Evolutionary conservation across 2,797 vertebrate species (phyloP).

Genomic region (Melanogrammus aeglefinus): DNA sequence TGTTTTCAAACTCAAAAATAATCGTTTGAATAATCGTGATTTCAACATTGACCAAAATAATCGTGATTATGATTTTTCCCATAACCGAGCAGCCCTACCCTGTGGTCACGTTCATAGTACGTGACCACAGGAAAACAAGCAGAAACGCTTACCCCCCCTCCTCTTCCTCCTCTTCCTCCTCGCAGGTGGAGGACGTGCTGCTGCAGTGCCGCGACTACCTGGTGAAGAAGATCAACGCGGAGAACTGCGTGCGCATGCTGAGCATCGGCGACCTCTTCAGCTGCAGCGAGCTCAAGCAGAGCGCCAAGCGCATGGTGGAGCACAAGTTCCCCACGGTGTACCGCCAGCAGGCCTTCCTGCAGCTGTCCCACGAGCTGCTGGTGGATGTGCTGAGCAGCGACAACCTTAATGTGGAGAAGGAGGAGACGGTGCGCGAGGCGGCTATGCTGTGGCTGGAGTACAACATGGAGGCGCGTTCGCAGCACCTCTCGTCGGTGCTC

Average conservation of each 20-base stretch:
- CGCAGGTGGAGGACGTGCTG: slow-evolving; percentile 93
- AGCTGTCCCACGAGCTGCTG: slow-evolving; percentile 92
- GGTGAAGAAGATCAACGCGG: slow-evolving; percentile 97
- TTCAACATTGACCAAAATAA: too few species aligned
- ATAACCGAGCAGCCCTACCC: too few species aligned
- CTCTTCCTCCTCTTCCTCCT: neutral
- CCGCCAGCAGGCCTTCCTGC: slow-evolving; percentile 94
- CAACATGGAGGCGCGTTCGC: slow-evolving; percentile 92
- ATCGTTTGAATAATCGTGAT: too few species aligned
- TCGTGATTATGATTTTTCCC: too few species aligned
- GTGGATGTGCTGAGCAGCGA: slow-evolving; percentile 96
- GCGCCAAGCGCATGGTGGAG: slow-evolving; percentile 97
- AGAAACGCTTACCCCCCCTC: neutral
- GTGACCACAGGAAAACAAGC: too few species aligned
- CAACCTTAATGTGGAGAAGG: slow-evolving; percentile 98
- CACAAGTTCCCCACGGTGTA: slow-evolving; percentile 97
- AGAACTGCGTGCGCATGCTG: slow-evolving; percentile 94
- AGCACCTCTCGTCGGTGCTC: slow-evolving; percentile 95
- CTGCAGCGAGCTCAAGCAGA: slow-evolving; percentile 94
- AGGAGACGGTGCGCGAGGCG: slow-evolving; percentile 96
- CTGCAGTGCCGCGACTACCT: slow-evolving; percentile 93
- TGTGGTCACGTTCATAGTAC: neutral
- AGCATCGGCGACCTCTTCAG: slow-evolving; percentile 98
- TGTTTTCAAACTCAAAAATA: too few species aligned
- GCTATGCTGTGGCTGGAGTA: slow-evolving; percentile 98